Conservation (phyloP, 2,888 invertebrate genomes). For the Lymantria dispar region DNA sequence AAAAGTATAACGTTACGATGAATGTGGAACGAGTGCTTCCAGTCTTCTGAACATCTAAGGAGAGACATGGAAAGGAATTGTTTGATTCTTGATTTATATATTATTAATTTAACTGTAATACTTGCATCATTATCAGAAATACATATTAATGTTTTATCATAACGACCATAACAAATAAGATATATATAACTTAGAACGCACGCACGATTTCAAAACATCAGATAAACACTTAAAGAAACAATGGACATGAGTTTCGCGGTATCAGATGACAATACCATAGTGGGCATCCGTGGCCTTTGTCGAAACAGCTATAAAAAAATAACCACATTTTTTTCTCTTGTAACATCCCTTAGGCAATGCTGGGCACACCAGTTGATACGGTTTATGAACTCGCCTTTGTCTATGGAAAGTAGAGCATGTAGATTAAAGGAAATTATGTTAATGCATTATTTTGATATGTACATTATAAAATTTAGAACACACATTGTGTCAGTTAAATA, state of each 20-base stretch:
- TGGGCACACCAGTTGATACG: conserved; percentile 27
- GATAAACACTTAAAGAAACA: conserved; percentile 18
- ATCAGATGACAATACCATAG: conserved; percentile 32
- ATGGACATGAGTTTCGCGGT: conserved; percentile 19
- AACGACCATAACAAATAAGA: background rate
- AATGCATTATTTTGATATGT: conserved; percentile 26
- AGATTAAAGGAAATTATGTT: conserved; percentile 35
- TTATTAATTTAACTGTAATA: no score
- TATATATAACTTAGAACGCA: conserved; percentile 1
- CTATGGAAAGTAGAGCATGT: conserved; percentile 49
- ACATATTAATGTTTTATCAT: background rate
- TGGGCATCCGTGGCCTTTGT: conserved; percentile 9
- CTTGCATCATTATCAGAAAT: no score
- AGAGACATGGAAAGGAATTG: no score
- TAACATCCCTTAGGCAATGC: conserved; percentile 31
- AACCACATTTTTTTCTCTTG: conserved; percentile 5
- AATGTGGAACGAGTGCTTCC: no score
- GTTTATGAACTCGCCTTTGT: conserved; percentile 44
- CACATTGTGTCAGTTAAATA: conserved; percentile 1
- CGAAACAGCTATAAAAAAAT: conserved; percentile 7
- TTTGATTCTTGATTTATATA: no score
- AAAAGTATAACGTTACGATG: no score
- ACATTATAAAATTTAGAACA: conserved; percentile 1
- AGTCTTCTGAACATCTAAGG: no score
- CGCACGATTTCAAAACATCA: conserved; percentile 21